Conservation (phyloP, 2,113 vertebrate species). For the Ptilorrhoa leucosticta region DNA sequence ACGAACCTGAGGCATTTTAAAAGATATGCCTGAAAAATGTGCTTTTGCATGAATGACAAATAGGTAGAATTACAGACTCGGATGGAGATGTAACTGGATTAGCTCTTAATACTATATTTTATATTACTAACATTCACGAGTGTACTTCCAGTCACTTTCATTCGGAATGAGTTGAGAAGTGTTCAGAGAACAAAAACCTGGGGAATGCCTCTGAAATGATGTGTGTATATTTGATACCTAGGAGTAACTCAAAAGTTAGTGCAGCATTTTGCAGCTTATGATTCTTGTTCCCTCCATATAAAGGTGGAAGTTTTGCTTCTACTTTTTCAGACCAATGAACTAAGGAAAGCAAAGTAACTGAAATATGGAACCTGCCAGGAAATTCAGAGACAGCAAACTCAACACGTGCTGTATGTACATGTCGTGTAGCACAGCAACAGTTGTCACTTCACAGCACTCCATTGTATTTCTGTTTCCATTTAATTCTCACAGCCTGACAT, state of each 20-base stretch:
- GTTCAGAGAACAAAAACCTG: neutral
- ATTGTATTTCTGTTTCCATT: neutral
- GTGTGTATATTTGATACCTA: neutral
- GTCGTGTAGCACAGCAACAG: neutral
- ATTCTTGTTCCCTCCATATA: neutral
- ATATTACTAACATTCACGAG: neutral
- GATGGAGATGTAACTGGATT: constrained; percentile 5
- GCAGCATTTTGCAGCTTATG: neutral
- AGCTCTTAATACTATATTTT: neutral
- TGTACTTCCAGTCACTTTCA: neutral
- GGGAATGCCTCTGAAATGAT: neutral
- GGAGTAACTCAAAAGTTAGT: neutral
- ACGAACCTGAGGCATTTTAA: neutral
- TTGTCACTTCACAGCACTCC: neutral
- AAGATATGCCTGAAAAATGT: neutral
- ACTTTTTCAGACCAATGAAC: neutral
- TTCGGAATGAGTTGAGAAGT: neutral
- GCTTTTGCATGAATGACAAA: neutral
- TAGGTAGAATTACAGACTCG: neutral
- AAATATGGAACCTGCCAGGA: neutral
- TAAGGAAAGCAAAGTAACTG: neutral
- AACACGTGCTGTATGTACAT: accelerated
- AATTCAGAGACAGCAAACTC: neutral
- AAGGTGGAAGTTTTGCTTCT: neutral
- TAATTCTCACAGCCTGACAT: neutral